Conservation (phyloP, 1,140 invertebrate genomes). For the Frieseomelitta varia region DNA sequence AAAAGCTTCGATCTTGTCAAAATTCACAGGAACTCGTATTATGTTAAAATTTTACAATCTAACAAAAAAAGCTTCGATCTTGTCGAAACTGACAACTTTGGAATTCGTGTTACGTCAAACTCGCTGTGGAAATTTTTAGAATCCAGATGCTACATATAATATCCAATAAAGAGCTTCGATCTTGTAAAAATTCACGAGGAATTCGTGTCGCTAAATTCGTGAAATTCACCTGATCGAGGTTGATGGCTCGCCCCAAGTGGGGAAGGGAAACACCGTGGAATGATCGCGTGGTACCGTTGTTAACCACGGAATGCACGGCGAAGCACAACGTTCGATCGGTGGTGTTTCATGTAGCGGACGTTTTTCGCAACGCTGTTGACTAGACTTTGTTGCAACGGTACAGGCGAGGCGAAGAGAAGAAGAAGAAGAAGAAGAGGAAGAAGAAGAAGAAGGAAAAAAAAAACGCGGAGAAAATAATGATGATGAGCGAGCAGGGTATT, state of each 20-base stretch:
- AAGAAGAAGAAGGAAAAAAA: not conserved
- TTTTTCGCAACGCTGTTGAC: not conserved
- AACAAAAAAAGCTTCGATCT: not conserved
- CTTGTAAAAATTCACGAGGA: not conserved
- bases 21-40: too few species aligned
- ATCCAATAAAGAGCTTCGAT: not conserved
- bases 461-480: not conserved
- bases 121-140: too few species aligned
- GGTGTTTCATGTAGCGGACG: constrained; percentile 23
- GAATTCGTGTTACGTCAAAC: too few species aligned
- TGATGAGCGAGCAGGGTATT: constrained; percentile 25
- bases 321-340: constrained; percentile 9
- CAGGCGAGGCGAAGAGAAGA: not conserved
- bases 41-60: too few species aligned
- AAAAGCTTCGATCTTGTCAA: too few species aligned
- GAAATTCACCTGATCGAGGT: not conserved
- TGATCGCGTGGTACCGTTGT: constrained; percentile 19
- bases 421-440: not conserved
- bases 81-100: too few species aligned
- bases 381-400: constrained; percentile 41
- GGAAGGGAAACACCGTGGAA: not conserved
- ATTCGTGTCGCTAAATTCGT: not conserved
- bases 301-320: constrained; percentile 14
- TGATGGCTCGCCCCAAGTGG: not conserved
- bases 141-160: too few species aligned